These are phyloP conservation scores for Eupithecia pulchellata DNA, from an alignment of 2,888 invertebrate species.

Conservation along the genomic window DNA sequence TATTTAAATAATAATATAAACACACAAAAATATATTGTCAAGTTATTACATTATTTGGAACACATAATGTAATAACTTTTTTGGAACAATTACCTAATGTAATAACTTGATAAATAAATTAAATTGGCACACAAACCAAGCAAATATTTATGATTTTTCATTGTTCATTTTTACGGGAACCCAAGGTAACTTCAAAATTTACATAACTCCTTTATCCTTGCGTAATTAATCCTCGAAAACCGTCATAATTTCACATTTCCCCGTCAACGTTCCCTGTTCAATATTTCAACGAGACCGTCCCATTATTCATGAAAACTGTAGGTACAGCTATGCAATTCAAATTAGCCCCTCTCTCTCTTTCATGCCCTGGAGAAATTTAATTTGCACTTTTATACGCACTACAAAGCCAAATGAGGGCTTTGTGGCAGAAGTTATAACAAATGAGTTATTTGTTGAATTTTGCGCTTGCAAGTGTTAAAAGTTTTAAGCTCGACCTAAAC, in stretches of 20 bases:
- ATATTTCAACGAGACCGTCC: constrained; percentile 47
- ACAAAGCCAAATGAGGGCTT: constrained; percentile 54
- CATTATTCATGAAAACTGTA: constrained; percentile 70
- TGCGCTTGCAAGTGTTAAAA: constrained; percentile 20
- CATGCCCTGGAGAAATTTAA: constrained; percentile 68
- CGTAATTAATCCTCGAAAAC: constrained; percentile 6
- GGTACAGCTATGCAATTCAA: constrained; percentile 65
- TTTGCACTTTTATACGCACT: constrained; percentile 66
- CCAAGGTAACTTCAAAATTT: not conserved
- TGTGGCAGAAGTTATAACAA: constrained; percentile 30
- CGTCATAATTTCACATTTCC: constrained; percentile 12
- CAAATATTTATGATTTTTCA: not conserved
- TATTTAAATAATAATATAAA: not conserved
- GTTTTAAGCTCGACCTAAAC: constrained; percentile 9
- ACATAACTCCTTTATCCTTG: not conserved
- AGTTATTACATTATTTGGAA: too few species aligned
- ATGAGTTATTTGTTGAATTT: constrained; percentile 17
- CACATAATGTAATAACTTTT: too few species aligned
- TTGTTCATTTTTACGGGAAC: not conserved
- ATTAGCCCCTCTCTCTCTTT: constrained; percentile 60
- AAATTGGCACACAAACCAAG: not conserved
- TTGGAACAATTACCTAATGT: too few species aligned
- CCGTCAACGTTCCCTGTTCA: constrained; percentile 17
- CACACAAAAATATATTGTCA: too few species aligned
- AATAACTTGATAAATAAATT: not conserved